Evolutionary conservation across 2,113 vertebrate species (phyloP).

Genomic region (Zosterops borbonicus): DNA sequence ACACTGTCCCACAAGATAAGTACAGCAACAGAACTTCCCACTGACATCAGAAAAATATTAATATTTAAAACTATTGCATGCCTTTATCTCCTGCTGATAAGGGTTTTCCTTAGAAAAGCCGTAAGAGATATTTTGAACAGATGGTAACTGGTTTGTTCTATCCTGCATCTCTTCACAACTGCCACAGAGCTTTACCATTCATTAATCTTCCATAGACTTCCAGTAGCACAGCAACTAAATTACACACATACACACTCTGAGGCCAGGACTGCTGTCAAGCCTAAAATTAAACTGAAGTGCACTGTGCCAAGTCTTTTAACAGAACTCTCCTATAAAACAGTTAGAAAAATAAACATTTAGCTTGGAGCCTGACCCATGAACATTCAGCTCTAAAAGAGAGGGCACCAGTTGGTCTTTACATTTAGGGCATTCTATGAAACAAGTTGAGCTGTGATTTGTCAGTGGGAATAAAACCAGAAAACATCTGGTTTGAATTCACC

Average conservation of each 20-base stretch:
- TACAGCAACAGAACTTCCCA: constrained; percentile 35
- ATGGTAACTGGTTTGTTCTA: constrained; percentile 91
- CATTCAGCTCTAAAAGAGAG: constrained; percentile 61
- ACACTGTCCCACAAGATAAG: not conserved
- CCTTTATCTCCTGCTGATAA: constrained; percentile 88
- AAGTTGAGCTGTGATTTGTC: constrained; percentile 49
- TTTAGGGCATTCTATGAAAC: constrained; percentile 64
- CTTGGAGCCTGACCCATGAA: constrained; percentile 78
- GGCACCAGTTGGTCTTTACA: constrained; percentile 78
- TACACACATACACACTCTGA: constrained; percentile 79
- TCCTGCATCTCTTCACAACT: constrained; percentile 91
- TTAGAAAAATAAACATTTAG: constrained; percentile 80
- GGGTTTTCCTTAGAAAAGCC: constrained; percentile 90
- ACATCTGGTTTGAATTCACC: constrained; percentile 78
- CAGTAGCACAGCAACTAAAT: constrained; percentile 93
- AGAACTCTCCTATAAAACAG: constrained; percentile 84
- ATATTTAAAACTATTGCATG: constrained; percentile 83
- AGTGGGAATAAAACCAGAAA: constrained; percentile 71
- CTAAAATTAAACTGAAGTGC: constrained; percentile 86
- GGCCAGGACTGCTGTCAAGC: constrained; percentile 90
- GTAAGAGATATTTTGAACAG: constrained; percentile 92
- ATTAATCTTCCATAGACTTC: constrained; percentile 98
- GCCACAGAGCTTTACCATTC: constrained; percentile 91
- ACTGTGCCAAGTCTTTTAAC: constrained; percentile 82
- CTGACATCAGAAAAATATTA: constrained; percentile 71